Conservation (phyloP, 1,140 invertebrate species). For the Asobara japonica region DNA sequence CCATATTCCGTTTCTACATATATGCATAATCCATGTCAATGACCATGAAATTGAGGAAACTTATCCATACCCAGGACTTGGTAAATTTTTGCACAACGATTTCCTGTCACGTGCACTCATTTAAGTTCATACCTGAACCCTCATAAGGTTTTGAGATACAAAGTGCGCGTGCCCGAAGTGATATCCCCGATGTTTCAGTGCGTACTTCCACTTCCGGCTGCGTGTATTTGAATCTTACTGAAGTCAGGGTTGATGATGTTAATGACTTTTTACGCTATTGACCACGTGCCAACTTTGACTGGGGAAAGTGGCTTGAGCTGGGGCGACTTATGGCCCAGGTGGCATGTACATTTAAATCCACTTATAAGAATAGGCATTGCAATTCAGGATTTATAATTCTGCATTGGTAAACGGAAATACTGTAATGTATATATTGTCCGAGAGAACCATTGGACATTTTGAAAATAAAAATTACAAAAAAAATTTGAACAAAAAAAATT, state of each 20-base stretch:
- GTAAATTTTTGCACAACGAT: not conserved
- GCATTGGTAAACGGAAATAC: no score
- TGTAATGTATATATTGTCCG: no score
- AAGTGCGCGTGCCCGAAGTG: not conserved
- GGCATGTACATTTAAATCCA: not conserved
- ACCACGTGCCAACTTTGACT: slow-evolving; percentile 4
- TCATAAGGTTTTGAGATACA: not conserved
- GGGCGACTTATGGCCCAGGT: not conserved
- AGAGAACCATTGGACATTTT: no score
- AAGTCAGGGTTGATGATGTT: slow-evolving; percentile 5
- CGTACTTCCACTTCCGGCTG: slow-evolving; percentile 1
- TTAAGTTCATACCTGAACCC: not conserved
- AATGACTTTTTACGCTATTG: slow-evolving; percentile 12
- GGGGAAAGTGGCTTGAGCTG: not conserved
- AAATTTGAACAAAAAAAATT: no score
- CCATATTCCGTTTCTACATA: no score
- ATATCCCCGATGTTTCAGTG: not conserved
- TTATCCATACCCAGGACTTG: no score
- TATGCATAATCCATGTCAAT: no score
- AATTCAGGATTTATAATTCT: not conserved
- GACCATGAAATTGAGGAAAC: no score
- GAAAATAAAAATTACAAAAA: no score
- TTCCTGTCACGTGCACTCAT: not conserved
- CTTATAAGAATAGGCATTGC: no score
- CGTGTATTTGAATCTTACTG: slow-evolving; percentile 4